A percentile compares a stretch with the other conserved stretches of the same genome.
Evolutionary conservation across 2,888 invertebrate genomes (phyloP).

Genomic region (Deroplatys truncata): DNA sequence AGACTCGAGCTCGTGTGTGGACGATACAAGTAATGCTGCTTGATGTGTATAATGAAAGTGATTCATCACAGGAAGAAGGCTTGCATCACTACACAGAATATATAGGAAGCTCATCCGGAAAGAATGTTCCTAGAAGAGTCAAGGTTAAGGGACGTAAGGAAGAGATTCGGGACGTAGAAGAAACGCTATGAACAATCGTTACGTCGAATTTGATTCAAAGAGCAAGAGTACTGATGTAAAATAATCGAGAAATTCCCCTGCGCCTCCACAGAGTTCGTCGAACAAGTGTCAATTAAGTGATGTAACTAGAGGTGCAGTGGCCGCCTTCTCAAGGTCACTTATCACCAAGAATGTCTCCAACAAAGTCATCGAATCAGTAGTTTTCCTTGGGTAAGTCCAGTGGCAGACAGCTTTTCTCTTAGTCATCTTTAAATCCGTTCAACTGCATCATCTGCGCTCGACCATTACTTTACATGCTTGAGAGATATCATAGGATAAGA

Average conservation of each 20-base stretch:
- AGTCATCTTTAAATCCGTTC: not conserved
- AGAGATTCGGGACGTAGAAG: too few relatives aligned
- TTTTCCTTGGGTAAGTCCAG: not conserved
- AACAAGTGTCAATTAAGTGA: not conserved
- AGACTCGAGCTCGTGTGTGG: too few relatives aligned
- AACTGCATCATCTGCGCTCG: not conserved
- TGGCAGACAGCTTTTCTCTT: not conserved
- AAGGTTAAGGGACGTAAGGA: too few relatives aligned
- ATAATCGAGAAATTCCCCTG: not conserved
- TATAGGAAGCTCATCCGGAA: too few relatives aligned
- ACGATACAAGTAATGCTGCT: too few relatives aligned
- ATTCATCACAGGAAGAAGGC: too few relatives aligned
- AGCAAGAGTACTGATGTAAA: too few relatives aligned
- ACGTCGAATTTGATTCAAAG: too few relatives aligned
- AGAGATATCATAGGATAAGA: not conserved
- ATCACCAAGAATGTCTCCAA: not conserved
- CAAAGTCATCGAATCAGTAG: not conserved
- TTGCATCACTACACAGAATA: too few relatives aligned
- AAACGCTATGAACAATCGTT: too few relatives aligned
- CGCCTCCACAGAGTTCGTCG: not conserved
- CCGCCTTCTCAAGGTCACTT: not conserved
- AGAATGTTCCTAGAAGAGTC: too few relatives aligned
- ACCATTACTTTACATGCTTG: not conserved
- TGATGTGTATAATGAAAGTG: too few relatives aligned
- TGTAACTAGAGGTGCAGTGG: not conserved